phyloP scores from a whole-genome alignment of 2,797 vertebrate genomes.

The Melanotaenia maccullochi region DNA sequence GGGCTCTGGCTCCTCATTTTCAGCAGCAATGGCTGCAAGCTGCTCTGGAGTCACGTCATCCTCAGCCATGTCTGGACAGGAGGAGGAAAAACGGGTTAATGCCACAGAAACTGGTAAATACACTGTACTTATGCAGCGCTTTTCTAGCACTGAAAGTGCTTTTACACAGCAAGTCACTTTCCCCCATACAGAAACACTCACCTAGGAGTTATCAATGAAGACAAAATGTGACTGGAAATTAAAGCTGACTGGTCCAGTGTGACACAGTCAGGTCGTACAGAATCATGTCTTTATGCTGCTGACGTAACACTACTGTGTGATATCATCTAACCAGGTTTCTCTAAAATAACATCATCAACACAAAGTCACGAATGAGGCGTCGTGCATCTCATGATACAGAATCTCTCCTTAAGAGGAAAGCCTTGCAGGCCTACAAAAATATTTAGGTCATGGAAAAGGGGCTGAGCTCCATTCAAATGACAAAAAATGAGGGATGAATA shows the following conservation, averaged over 20 bases:
- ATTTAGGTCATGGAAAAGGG: constrained; percentile 28
- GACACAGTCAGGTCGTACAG: too few species aligned
- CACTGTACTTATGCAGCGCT: too few species aligned
- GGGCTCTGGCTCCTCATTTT: constrained; percentile 89
- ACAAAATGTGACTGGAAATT: neutral
- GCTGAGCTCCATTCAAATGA: constrained; percentile 6
- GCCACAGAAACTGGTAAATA: neutral
- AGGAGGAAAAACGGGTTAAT: neutral
- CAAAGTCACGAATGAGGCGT: constrained; percentile 23
- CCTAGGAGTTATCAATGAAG: too few species aligned
- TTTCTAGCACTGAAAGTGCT: too few species aligned
- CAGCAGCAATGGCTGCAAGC: constrained; percentile 94
- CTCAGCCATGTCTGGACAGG: constrained; percentile 89
- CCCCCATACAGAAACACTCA: too few species aligned
- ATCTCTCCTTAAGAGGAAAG: neutral
- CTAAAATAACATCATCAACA: constrained; percentile 49
- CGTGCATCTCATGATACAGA: constrained; percentile 32
- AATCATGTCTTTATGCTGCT: constrained; percentile 10
- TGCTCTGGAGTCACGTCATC: constrained; percentile 95
- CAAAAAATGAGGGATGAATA: neutral
- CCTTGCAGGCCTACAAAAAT: constrained; percentile 14
- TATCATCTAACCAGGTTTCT: constrained; percentile 26
- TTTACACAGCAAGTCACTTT: too few species aligned
- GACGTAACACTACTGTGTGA: constrained; percentile 41
- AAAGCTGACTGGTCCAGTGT: neutral